Evolutionary conservation across 2,113 vertebrate species (phyloP).

Genomic region (Sturnira hondurensis): DNA sequence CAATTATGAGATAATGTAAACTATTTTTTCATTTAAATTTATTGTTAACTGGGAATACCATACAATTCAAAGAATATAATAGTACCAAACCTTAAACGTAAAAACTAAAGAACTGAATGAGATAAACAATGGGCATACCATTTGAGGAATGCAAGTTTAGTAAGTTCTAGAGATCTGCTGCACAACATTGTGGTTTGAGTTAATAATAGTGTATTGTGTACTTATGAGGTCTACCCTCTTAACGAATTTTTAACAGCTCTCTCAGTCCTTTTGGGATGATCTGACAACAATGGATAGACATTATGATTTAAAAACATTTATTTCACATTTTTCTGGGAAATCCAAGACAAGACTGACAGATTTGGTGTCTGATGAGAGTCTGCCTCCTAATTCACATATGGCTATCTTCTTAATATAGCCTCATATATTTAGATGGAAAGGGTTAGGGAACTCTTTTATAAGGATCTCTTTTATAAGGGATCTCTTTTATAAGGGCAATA

Average conservation of each 20-base stretch:
- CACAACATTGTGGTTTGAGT: neutral
- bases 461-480: neutral
- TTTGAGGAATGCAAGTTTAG: neutral
- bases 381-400: neutral
- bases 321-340: neutral
- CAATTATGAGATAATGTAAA: neutral
- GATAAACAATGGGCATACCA: neutral
- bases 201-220: neutral
- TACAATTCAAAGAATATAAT: neutral
- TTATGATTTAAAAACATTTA: neutral
- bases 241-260: neutral
- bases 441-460: too few species aligned
- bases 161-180: neutral
- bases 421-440: neutral
- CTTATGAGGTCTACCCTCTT: neutral
- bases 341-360: neutral
- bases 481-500: neutral
- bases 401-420: neutral
- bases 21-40: neutral
- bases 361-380: neutral
- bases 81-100: neutral
- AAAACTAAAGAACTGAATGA: neutral
- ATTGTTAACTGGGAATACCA: neutral
- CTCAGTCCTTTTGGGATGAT: neutral
- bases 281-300: neutral